Percentiles rank a stretch among this genome's conserved stretches.
phyloP scores from a whole-genome alignment of 2,888 invertebrate species.

The Choristoneura rosaceana region DNA sequence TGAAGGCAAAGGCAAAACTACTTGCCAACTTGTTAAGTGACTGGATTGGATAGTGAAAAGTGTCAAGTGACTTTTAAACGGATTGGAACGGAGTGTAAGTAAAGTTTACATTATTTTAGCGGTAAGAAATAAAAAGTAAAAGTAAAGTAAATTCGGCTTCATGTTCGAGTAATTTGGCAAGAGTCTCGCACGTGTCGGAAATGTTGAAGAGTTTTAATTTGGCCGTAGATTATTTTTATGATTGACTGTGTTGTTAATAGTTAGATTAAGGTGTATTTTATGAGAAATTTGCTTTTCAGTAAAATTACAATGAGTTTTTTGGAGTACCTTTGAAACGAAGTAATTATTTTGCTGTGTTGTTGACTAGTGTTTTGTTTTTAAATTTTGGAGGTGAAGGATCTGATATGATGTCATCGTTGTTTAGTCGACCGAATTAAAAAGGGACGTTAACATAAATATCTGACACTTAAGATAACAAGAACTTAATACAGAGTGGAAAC shows the following conservation, averaged over 20 bases:
- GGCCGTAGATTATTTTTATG: slow-evolving; percentile 13
- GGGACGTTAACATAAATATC: too few relatives aligned
- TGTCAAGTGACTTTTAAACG: slow-evolving; percentile 32
- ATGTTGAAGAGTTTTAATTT: slow-evolving; percentile 26
- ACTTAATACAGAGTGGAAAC: too few relatives aligned
- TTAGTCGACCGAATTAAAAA: too few relatives aligned
- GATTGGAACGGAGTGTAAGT: slow-evolving; percentile 34
- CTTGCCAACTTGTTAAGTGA: slow-evolving; percentile 25
- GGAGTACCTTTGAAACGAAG: not conserved
- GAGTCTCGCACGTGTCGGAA: slow-evolving; percentile 15
- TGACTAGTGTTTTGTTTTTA: too few relatives aligned
- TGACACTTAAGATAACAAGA: too few relatives aligned
- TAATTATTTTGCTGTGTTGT: too few relatives aligned
- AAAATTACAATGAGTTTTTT: not conserved
- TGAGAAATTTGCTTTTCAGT: not conserved
- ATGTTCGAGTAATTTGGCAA: slow-evolving; percentile 7
- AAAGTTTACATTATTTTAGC: slow-evolving; percentile 13
- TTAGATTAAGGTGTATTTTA: not conserved
- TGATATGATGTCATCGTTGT: too few relatives aligned
- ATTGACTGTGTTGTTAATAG: slow-evolving; percentile 18
- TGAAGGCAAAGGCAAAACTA: slow-evolving; percentile 14
- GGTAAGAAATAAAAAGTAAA: not conserved
- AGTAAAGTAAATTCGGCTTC: not conserved
- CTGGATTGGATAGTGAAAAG: slow-evolving; percentile 26
- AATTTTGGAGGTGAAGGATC: too few relatives aligned